phyloP scores from a whole-genome alignment of 1,140 invertebrate genomes.

The Tyrophagus putrescentiae region DNA sequence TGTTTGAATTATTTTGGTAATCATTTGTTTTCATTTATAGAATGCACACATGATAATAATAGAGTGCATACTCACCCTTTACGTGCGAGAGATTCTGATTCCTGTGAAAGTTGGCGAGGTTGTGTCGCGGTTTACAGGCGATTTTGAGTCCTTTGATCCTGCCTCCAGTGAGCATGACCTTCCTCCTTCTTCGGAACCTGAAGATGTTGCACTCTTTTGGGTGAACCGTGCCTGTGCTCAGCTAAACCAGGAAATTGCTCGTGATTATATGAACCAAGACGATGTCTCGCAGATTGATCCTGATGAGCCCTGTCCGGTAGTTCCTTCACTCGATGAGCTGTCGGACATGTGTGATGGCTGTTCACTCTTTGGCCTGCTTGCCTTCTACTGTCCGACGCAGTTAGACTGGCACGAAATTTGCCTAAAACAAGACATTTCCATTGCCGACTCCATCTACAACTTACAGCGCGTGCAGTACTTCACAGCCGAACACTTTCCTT shows the following conservation, averaged over 20 bases:
- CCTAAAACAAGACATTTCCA: slow-evolving; percentile 37
- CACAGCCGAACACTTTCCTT: slow-evolving; percentile 61
- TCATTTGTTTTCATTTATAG: slow-evolving; percentile 42
- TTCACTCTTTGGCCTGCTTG: slow-evolving; percentile 67
- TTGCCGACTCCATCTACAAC: slow-evolving; percentile 84
- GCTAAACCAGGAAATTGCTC: slow-evolving; percentile 39
- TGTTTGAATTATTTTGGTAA: background rate
- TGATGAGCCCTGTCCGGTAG: slow-evolving; percentile 19
- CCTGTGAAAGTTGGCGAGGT: slow-evolving; percentile 70
- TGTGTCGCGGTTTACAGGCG: slow-evolving; percentile 35
- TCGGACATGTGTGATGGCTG: slow-evolving; percentile 80
- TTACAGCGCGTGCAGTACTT: slow-evolving; percentile 74
- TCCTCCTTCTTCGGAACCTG: slow-evolving; percentile 48
- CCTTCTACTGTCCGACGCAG: slow-evolving; percentile 82
- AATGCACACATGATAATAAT: slow-evolving; percentile 89
- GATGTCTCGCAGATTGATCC: background rate
- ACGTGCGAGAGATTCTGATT: slow-evolving; percentile 80
- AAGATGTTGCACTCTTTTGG: slow-evolving; percentile 78
- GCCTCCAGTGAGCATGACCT: background rate
- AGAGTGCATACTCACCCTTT: slow-evolving; percentile 87
- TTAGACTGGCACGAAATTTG: slow-evolving; percentile 51
- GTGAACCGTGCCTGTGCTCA: slow-evolving; percentile 68
- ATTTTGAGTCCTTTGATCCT: background rate
- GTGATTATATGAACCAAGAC: slow-evolving; percentile 23
- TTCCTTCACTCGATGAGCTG: slow-evolving; percentile 39